A percentile compares a stretch with the other conserved stretches of the same genome.
phyloP scores from a whole-genome alignment of 2,888 invertebrate genomes.

The Synergus gifuensis region DNA sequence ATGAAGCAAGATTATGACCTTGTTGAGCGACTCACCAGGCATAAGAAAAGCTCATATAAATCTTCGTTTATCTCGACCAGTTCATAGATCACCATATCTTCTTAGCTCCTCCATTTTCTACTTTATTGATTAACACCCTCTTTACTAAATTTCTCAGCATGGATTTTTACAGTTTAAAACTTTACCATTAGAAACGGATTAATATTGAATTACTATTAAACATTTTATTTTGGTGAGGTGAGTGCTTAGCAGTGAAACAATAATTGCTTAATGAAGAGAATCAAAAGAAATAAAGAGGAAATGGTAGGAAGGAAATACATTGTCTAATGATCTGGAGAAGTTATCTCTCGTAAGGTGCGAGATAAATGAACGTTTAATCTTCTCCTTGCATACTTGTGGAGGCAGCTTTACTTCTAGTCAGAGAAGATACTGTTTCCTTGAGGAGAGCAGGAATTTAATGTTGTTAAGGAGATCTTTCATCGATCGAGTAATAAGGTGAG shows the following conservation, averaged over 20 bases:
- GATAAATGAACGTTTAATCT: slow-evolving; percentile 29
- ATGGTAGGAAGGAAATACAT: slow-evolving; percentile 9
- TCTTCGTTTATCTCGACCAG: slow-evolving; percentile 45
- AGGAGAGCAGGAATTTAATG: slow-evolving; percentile 21
- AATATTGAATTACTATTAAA: neutral
- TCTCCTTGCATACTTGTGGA: slow-evolving; percentile 7
- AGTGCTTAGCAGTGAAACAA: neutral
- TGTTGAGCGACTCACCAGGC: slow-evolving; percentile 42
- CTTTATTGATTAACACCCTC: slow-evolving; percentile 3
- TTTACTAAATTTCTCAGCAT: neutral
- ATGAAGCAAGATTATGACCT: slow-evolving; percentile 50
- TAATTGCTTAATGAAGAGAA: neutral
- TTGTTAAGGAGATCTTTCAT: neutral
- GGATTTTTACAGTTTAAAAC: neutral
- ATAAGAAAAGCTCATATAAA: slow-evolving; percentile 46
- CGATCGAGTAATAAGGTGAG: slow-evolving; percentile 19
- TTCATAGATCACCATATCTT: slow-evolving; percentile 29
- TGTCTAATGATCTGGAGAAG: slow-evolving; percentile 32
- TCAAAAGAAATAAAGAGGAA: neutral
- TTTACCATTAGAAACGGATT: neutral
- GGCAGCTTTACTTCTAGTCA: neutral
- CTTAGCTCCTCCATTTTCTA: slow-evolving; percentile 26
- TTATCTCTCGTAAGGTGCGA: slow-evolving; percentile 16
- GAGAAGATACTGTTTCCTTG: slow-evolving; percentile 12
- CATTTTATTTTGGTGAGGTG: neutral